These are phyloP conservation scores for Tympanuchus pallidicinctus DNA, from an alignment of 2,113 vertebrate genomes.

Conservation along the genomic window DNA sequence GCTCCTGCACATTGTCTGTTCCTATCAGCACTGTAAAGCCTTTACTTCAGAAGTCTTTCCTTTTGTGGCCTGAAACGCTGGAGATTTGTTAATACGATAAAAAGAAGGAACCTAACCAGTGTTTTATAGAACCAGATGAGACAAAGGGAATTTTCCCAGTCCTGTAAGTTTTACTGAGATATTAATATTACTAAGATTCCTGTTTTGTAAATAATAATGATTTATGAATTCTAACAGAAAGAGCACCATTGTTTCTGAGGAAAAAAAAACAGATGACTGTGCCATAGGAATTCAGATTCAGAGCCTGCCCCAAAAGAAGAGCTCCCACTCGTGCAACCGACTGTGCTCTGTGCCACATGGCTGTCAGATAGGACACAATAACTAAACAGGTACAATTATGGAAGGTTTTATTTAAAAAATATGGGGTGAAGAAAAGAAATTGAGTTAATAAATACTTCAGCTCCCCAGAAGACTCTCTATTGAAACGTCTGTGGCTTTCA, in stretches of 20 bases:
- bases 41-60: not conserved
- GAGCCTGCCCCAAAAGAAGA: not conserved
- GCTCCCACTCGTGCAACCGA: not conserved
- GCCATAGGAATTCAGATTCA: not conserved
- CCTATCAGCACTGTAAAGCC: not conserved
- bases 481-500: not conserved
- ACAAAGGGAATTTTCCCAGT: not conserved
- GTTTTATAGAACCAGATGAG: not conserved
- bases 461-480: not conserved
- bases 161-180: not conserved
- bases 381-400: not conserved
- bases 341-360: not conserved
- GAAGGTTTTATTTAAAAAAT: not conserved
- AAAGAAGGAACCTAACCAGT: not conserved
- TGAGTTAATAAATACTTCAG: not conserved
- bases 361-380: slow-evolving; percentile 1
- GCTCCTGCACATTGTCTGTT: not conserved
- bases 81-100: not conserved
- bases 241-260: not conserved
- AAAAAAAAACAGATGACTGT: slow-evolving; percentile 21
- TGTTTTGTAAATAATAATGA: not conserved
- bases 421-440: not conserved
- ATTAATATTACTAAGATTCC: not conserved
- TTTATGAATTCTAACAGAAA: not conserved
- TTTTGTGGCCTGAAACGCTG: not conserved